Conservation (phyloP, 2,888 invertebrate species). For the Phortica okadai region DNA sequence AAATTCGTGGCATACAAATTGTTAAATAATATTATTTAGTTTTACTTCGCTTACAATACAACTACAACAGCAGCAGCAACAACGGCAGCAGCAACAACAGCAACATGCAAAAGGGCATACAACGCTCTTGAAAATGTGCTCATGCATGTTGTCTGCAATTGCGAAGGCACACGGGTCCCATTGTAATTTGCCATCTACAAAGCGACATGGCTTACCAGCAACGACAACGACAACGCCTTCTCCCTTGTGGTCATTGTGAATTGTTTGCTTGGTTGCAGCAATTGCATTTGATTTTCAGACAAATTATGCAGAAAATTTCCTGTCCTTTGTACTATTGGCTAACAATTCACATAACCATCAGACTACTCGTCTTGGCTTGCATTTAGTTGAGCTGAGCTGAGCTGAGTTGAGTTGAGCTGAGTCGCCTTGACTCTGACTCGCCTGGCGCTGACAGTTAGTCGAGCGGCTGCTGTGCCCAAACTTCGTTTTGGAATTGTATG, state of each 20-base stretch:
- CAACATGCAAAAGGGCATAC: background rate
- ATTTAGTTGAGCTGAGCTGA: too few species aligned
- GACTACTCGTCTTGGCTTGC: background rate
- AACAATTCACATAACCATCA: background rate
- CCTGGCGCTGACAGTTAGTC: constrained; percentile 11
- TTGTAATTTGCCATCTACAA: background rate
- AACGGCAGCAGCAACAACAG: background rate
- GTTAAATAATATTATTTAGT: constrained; percentile 19
- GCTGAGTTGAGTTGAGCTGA: background rate
- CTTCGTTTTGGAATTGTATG: constrained; percentile 28
- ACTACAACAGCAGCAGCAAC: background rate
- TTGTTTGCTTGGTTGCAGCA: constrained; percentile 16
- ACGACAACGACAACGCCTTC: background rate
- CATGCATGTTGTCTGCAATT: background rate
- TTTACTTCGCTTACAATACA: background rate
- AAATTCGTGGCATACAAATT: constrained; percentile 8
- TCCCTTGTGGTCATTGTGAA: constrained; percentile 9
- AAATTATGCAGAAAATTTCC: constrained; percentile 33
- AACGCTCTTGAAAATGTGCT: background rate
- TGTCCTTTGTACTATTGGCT: constrained; percentile 8
- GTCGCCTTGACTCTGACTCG: background rate
- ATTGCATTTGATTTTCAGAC: constrained; percentile 23
- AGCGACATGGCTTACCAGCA: background rate
- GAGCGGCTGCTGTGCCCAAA: background rate
- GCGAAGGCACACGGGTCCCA: background rate